phyloP scores from a whole-genome alignment of 2,888 invertebrate species.

The Hirtodrosophila confusa region DNA sequence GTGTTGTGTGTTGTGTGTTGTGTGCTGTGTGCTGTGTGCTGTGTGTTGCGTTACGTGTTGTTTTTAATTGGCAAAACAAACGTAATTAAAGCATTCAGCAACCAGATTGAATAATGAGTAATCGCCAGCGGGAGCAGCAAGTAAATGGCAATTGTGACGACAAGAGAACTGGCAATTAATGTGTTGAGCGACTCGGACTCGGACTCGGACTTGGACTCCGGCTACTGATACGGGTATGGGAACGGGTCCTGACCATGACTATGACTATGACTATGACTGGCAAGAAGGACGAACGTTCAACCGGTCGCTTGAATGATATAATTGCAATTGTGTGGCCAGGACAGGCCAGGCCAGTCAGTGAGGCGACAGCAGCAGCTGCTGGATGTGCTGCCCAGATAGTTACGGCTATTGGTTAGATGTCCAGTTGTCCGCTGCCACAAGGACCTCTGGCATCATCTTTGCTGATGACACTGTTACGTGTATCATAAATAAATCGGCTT shows the following conservation, averaged over 20 bases:
- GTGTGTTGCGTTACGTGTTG: conserved; percentile 34
- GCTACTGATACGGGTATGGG: too few species aligned
- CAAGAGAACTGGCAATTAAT: conserved; percentile 52
- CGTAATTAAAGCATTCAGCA: conserved; percentile 72
- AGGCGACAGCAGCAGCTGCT: background rate
- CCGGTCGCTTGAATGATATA: conserved; percentile 45
- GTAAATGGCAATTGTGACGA: conserved; percentile 8
- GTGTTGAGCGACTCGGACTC: background rate
- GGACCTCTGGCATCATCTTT: background rate
- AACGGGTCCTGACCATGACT: too few species aligned
- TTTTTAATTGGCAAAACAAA: conserved; percentile 73
- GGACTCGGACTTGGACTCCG: background rate
- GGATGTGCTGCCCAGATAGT: background rate
- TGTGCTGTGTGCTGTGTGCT: background rate
- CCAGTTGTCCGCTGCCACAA: background rate
- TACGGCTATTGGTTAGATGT: background rate
- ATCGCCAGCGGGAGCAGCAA: conserved; percentile 30
- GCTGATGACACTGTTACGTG: background rate
- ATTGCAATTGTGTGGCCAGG: conserved; percentile 16
- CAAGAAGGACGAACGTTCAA: conserved; percentile 2
- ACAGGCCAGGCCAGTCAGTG: conserved; percentile 4
- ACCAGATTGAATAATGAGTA: conserved; percentile 70
- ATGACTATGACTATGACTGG: conserved; percentile 4
- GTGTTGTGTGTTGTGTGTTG: conserved; percentile 1
- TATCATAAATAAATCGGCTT: background rate